phyloP scores from a whole-genome alignment of 1,140 invertebrate genomes.

The Episyrphus balteatus region DNA sequence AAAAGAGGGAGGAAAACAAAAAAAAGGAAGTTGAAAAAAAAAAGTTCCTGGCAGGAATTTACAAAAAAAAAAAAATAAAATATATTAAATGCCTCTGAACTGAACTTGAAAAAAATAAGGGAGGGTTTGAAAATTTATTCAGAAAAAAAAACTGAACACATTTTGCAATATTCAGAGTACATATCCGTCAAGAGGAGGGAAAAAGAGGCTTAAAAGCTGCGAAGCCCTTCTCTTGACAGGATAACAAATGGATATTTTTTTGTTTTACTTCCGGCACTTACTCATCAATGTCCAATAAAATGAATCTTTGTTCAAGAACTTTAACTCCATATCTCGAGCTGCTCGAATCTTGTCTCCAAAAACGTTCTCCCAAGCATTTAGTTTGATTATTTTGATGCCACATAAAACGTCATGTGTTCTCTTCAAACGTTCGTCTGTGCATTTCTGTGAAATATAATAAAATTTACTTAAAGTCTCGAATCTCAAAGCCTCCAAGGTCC shows the following conservation, averaged over 20 bases:
- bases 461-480: not conserved
- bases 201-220: too few species aligned
- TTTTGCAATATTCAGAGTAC: too few species aligned
- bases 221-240: too few species aligned
- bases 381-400: constrained; percentile 69
- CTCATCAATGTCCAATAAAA: constrained; percentile 63
- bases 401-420: constrained; percentile 69
- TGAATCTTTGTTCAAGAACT: constrained; percentile 59
- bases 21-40: too few species aligned
- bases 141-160: not conserved
- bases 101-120: too few species aligned
- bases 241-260: too few species aligned
- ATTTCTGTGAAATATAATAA: constrained; percentile 39
- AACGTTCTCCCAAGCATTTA: constrained; percentile 70
- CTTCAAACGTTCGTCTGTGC: constrained; percentile 61
- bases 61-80: too few species aligned
- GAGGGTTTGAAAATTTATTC: not conserved
- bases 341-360: constrained; percentile 55
- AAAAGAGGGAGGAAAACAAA: not conserved
- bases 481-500: too few species aligned
- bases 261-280: constrained; percentile 36
- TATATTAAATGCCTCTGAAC: too few species aligned
- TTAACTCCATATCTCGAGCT: constrained; percentile 58
- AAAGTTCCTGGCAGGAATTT: not conserved
- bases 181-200: too few species aligned